Percentiles rank a stretch among this genome's conserved stretches.
Evolutionary conservation across 2,113 vertebrate species (phyloP).

Genomic region (Clarias macrocephalus): DNA sequence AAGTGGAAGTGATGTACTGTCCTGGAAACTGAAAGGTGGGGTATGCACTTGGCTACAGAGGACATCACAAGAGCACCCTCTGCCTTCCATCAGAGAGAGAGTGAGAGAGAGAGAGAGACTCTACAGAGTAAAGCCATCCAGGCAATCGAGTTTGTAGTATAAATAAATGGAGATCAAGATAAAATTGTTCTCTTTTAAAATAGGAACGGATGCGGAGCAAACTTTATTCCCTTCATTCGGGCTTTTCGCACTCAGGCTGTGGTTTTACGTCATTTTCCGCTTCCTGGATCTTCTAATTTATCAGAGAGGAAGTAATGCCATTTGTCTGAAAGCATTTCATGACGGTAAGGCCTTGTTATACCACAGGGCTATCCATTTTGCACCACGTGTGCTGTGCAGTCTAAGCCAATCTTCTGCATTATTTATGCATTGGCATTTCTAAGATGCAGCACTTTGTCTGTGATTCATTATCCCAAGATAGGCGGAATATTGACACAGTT

Average conservation of each 20-base stretch:
- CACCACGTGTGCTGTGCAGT: constrained; percentile 56
- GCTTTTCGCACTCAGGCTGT: constrained; percentile 28
- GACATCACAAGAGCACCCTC: constrained; percentile 28
- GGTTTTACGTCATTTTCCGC: constrained; percentile 18
- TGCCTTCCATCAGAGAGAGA: constrained; percentile 14
- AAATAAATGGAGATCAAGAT: not conserved
- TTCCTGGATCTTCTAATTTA: constrained; percentile 65
- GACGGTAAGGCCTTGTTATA: constrained; percentile 68
- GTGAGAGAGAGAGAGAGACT: not conserved
- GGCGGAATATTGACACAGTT: constrained; percentile 55
- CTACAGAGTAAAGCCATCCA: not conserved
- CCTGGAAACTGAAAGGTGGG: constrained; percentile 42
- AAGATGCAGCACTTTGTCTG: constrained; percentile 63
- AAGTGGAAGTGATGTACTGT: constrained; percentile 26
- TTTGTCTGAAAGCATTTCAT: constrained; percentile 78
- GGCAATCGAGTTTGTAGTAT: not conserved
- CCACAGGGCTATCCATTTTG: constrained; percentile 65
- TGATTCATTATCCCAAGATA: constrained; percentile 69
- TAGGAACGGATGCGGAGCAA: not conserved
- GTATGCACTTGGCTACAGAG: constrained; percentile 6
- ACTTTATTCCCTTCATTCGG: constrained; percentile 16
- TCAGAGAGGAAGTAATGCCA: constrained; percentile 66
- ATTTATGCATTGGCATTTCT: constrained; percentile 73
- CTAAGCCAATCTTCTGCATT: constrained; percentile 55
- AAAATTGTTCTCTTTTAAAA: constrained; percentile 21